Base-by-base conservation (phyloP, 92 coral and sea anemone genomes). In the Porites cylindrica region DNA sequence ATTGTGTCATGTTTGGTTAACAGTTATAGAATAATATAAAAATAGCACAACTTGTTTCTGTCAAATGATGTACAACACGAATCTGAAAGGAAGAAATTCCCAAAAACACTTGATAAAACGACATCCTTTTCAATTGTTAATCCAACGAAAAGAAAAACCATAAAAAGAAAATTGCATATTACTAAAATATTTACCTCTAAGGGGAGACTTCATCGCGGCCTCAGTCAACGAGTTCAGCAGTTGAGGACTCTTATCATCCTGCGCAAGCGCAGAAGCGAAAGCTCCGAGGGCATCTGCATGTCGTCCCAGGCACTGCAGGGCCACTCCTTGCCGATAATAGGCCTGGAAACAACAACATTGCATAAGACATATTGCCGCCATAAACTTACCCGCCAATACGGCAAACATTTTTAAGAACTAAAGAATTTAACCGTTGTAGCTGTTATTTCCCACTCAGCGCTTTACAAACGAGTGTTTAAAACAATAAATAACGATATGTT, bases 261-360 rank as follows among this genome's bases (percentile, higher is more conserved):
- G 97, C 89, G 99, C 99, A 87, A 97, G 96, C 71, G 99, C 99
- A 60, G 97, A 88, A 14, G 99, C 93, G 76, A 97, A 97, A 68
- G 99, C 98, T 63, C 98, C 96, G 72, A 97, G 92, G 66, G 99
- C 94, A 65, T 97, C 99, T 26, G 95, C 98, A 85, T 97, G 96
- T 26, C 98, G 98, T 79, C 99, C 99, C 85, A 97, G 92, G 81
- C 99, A 97, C 90, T 97, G 99, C 47, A 97, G 83, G 76, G 99
- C 99, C 82, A 97, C 98, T 29, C 98, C 99, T 85, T 97, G 99
- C 20, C 99, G 95, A 85, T 95, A 97, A 75, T 97, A 97, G 78
- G 99, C 99, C 99, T 97, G 94, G 80, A 76, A 75, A 88, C 81
- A 63, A 87, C 71, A 78, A 87, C 67, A 93, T 7, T 29, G 69